These are phyloP conservation scores for Gasterosteus nipponicus DNA, from an alignment of 2,113 vertebrate genomes.

Conservation along the genomic window DNA sequence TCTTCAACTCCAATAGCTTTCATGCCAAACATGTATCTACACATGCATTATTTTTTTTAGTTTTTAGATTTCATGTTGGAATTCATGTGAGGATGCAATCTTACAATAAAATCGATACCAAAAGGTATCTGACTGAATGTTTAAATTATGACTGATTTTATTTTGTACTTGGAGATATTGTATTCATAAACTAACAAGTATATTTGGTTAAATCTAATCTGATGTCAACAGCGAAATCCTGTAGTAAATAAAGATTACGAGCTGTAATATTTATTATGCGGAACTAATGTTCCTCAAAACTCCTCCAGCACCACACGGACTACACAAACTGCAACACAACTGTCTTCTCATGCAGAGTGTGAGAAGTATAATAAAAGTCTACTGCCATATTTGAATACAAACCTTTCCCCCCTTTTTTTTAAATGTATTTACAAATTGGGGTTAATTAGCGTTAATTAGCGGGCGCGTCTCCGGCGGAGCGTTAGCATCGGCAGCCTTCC, in stretches of 20 bases:
- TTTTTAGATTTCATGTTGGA: not conserved
- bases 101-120: slow-evolving; percentile 28
- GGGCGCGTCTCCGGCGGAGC: no score
- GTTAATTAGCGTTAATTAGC: not conserved
- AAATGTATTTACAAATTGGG: fast-evolving
- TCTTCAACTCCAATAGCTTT: not conserved
- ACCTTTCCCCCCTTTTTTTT: not conserved
- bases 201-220: not conserved
- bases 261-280: not conserved
- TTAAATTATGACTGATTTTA: not conserved
- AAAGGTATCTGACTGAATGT: not conserved
- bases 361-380: fast-evolving
- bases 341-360: slow-evolving; percentile 7
- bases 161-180: not conserved
- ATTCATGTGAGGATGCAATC: not conserved
- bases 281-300: slow-evolving; percentile 40
- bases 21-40: not conserved
- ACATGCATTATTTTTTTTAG: not conserved
- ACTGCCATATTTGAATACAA: fast-evolving
- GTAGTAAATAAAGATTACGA: no score
- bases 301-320: not conserved
- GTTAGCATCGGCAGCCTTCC: not conserved
- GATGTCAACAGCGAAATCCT: not conserved
- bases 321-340: slow-evolving; percentile 9
- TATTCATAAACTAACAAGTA: not conserved